Base-by-base conservation (phyloP, 2,797 vertebrate genomes). In the Cephalopachus bancanus region DNA sequence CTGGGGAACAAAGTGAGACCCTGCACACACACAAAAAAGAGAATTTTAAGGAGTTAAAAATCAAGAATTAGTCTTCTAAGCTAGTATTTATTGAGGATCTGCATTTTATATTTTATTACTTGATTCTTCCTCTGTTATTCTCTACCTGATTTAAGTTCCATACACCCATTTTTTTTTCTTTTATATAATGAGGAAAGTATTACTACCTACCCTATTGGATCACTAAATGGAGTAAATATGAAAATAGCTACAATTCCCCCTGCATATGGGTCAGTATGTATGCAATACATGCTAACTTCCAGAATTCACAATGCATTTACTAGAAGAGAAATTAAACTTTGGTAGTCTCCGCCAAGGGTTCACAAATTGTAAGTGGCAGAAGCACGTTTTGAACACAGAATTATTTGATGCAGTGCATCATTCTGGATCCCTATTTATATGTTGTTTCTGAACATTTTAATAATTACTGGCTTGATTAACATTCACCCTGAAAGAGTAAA, bases 401-500 rank as follows among this genome's bases (percentile, higher is more conserved):
- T 75, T 55, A 33, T 69, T 51, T 44, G 26, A 53, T 62, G 57
- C 74, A 24, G 51, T 8, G 62, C 9, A 76, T 90, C 51, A 72
- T 51, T 83, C 62, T 53, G 33, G 17, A 55, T 75, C 10, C 22
- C 15, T 71, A 28, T 60, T 80, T 51, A 87, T 71, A 15, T 15
- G 12, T 9, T 78, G 17, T 91, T 72, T 78, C 55, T 81, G 51
- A 55, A 74, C 30, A 71, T 83, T 75, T 83, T 90, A 65, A 83
- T 57, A 95, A 28, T 57, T 59, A 9, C 26, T 80, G 44, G 28
- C n/a, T 83, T 89, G 60, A 93, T 93, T 86, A 89, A 24, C 71
- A 86, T 69, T 91, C 75, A 65, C 89, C 30, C 51, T 80, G 67
- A 17, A 71, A 93, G 44, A 59, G 67, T 51, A 80, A 85, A 93